These are phyloP conservation scores for Zosterops pallidus DNA, from an alignment of 2,113 vertebrate species.

Conservation along the genomic window DNA sequence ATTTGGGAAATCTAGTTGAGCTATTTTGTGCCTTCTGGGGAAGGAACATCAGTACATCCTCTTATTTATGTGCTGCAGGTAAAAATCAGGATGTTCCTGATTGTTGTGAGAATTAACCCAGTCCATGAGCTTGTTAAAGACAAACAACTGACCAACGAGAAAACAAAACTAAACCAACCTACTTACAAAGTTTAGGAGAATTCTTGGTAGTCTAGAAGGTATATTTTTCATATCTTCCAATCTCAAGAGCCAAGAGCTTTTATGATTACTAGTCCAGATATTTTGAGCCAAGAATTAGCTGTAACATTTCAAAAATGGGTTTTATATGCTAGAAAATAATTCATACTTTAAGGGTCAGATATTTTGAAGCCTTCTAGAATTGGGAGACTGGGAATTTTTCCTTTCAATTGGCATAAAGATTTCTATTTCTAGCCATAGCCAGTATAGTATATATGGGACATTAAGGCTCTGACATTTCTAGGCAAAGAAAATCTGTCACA, in stretches of 20 bases:
- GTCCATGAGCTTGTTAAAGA: background rate
- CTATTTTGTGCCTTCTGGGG: background rate
- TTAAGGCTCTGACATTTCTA: constrained; percentile 40
- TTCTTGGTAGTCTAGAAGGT: background rate
- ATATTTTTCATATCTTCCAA: background rate
- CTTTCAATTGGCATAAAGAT: background rate
- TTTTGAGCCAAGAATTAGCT: background rate
- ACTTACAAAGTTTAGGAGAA: background rate
- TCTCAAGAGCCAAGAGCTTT: background rate
- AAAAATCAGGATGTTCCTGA: background rate
- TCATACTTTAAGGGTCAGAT: background rate
- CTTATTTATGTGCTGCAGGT: background rate
- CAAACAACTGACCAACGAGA: background rate
- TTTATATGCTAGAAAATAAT: constrained; percentile 26
- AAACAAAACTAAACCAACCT: background rate
- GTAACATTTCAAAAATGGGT: constrained; percentile 2
- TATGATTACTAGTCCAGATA: background rate
- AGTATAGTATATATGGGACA: background rate
- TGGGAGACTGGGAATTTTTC: background rate
- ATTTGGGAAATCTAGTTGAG: background rate
- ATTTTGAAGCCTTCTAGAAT: background rate
- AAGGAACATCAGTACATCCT: background rate
- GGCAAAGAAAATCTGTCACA: constrained; percentile 41
- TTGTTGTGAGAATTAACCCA: background rate
- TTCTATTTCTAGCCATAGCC: constrained; percentile 5